A percentile compares a stretch with the other conserved stretches of the same genome.
These are phyloP conservation scores for Macrostomum cliftonense DNA, from an alignment of 2,888 invertebrate species.

Conservation along the genomic window DNA sequence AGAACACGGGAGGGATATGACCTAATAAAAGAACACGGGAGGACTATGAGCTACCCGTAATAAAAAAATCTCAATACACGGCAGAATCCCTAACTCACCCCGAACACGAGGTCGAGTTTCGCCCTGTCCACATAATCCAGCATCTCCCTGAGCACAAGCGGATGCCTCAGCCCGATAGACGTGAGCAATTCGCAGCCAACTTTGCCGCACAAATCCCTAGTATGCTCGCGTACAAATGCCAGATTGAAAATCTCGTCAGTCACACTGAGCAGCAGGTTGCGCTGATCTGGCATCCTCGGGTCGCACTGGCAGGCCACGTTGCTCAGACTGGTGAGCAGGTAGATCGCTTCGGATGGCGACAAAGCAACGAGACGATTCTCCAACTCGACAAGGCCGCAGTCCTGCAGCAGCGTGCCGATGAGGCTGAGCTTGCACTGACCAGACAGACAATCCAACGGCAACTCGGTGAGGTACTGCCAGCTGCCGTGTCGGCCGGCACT, in stretches of 20 bases:
- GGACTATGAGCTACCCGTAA: no score
- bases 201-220: conserved; percentile 55
- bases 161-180: conserved; percentile 51
- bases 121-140: conserved; percentile 26
- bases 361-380: conserved; percentile 46
- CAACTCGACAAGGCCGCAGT: conserved; percentile 15
- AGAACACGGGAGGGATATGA: no score
- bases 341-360: conserved; percentile 55
- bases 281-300: no score
- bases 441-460: conserved; percentile 43
- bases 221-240: conserved; percentile 51
- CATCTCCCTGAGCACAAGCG: conserved; percentile 50
- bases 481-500: conserved; percentile 44
- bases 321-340: conserved; percentile 56
- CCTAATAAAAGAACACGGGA: no score
- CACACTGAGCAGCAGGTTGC: no score
- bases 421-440: conserved; percentile 1
- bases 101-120: neutral
- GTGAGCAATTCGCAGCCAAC: conserved; percentile 52
- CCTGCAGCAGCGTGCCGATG: conserved; percentile 6
- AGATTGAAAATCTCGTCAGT: conserved; percentile 42
- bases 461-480: conserved; percentile 60
- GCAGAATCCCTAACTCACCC: neutral
- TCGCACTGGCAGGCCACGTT: conserved; percentile 48
- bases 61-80: no score